Base-by-base conservation (phyloP, 2,113 vertebrate species). In the Trogon surrucura region DNA sequence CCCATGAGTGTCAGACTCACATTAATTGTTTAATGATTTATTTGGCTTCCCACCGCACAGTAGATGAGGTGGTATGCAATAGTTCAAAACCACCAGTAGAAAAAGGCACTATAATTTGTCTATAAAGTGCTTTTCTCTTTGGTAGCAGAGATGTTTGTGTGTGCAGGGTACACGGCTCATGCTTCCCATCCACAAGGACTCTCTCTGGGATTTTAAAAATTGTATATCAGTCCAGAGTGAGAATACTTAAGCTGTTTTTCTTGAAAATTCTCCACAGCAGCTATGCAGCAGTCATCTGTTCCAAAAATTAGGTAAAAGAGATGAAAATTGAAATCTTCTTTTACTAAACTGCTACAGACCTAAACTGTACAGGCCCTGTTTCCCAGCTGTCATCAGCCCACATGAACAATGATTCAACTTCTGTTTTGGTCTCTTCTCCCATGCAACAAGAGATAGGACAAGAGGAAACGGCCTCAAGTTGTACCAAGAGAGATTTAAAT, bases 1-100 rank as follows among this genome's bases (percentile, higher is more conserved):
- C 93, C 81, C 78, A 44, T 44, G 91, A 87, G 83, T 85, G 36
- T 62, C 71, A 88, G 50, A 19, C 30, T 91, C 65, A 53, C 27
- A 70, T 88, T 66, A 93, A 47, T 60, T 73, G n/a, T 94, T 66
- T 82, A 71, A 96, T 53, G n/a, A 93, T 85, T 91, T 91, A 66
- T 82, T 94, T 94, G 54, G 17, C 66, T 85, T 85, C 70, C 50
- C 19, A 85, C 30, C 30, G 26, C 1, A 4, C 44, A 72, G 50
- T 38, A 75, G 16, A 27, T 78, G 72, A 73, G 58, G 26, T 80
- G 47, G 19, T 36, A 11, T 74, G 61, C 74, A 92, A 62, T 27
- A 61, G 38, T 53, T 83, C 36, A 69, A 89, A 86, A 61, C 13
- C 22, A 64, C 26, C 34, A 41, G 27, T 2, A 69, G 60, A 29